These are phyloP conservation scores for Monochamus alternatus DNA, from an alignment of 2,888 invertebrate species.

Conservation along the genomic window DNA sequence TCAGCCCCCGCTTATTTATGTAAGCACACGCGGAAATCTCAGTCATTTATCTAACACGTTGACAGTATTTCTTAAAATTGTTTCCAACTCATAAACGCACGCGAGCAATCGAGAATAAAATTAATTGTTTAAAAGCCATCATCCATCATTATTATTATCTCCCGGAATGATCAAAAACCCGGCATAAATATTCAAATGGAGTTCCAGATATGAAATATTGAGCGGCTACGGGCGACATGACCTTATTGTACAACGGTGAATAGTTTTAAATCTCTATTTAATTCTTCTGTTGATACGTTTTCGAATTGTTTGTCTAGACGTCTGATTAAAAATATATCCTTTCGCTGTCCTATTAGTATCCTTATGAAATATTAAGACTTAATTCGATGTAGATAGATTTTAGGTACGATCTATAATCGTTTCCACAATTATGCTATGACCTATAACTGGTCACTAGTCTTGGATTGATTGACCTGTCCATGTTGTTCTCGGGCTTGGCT, in stretches of 20 bases:
- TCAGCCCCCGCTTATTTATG: constrained; percentile 65
- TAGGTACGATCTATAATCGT: no score
- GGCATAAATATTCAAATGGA: constrained; percentile 34
- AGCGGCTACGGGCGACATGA: constrained; percentile 10
- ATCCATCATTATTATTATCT: constrained; percentile 49
- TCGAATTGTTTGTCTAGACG: no score
- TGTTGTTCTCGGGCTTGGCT: no score
- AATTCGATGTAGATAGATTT: no score
- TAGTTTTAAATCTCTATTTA: constrained; percentile 2
- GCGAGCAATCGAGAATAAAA: constrained; percentile 55
- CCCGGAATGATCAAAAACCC: constrained; percentile 11
- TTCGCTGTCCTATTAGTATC: no score
- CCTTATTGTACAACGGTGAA: constrained; percentile 30
- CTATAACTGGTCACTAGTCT: no score
- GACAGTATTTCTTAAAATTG: constrained; percentile 63
- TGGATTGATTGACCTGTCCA: no score
- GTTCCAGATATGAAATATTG: constrained; percentile 37
- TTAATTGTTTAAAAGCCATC: constrained; percentile 56
- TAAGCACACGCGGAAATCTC: constrained; percentile 66
- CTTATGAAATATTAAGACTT: no score
- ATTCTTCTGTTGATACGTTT: not conserved
- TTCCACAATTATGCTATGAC: no score
- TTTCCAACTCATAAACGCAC: constrained; percentile 61
- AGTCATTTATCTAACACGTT: constrained; percentile 64
- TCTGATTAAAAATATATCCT: no score